phyloP scores from a whole-genome alignment of 2,797 vertebrate genomes.

The Chanos chanos region DNA sequence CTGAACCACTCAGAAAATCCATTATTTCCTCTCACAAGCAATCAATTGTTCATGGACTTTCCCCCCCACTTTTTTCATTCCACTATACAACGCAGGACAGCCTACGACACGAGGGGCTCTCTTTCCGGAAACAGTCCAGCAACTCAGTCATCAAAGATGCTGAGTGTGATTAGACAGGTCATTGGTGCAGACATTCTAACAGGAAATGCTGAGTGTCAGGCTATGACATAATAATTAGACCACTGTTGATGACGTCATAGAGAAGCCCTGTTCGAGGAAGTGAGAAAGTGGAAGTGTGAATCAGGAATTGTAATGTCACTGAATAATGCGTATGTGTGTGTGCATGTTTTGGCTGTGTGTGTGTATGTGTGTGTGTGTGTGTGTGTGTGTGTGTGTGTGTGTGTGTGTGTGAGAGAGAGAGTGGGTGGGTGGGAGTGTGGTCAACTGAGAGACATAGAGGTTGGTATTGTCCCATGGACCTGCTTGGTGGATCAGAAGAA shows the following conservation, averaged over 20 bases:
- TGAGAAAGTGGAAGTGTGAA: not conserved
- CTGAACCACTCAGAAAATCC: constrained; percentile 34
- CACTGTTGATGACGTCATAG: constrained; percentile 19
- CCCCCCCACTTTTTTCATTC: not conserved
- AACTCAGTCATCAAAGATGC: constrained; percentile 12
- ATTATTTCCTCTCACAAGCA: constrained; percentile 29
- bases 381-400: not conserved
- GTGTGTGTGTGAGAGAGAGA: constrained; percentile 19
- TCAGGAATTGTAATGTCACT: too few species aligned
- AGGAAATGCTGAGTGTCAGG: constrained; percentile 30
- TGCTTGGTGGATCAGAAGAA: constrained; percentile 38
- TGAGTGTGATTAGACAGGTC: constrained; percentile 10
- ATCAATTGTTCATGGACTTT: constrained; percentile 16
- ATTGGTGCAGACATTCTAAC: not conserved
- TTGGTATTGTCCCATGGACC: constrained; percentile 36
- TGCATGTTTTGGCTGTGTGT: not conserved
- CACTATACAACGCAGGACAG: not conserved
- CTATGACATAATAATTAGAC: constrained; percentile 6
- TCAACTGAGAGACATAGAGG: constrained; percentile 15
- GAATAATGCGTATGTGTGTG: too few species aligned
- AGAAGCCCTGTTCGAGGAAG: not conserved
- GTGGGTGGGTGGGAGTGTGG: constrained; percentile 9
- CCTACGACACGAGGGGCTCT: constrained; percentile 8
- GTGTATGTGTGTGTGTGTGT: not conserved
- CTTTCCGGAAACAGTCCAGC: not conserved